A percentile compares a stretch with the other conserved stretches of the same genome.
phyloP scores from a whole-genome alignment of 2,797 vertebrate species.

The Halcyon leucocephala region DNA sequence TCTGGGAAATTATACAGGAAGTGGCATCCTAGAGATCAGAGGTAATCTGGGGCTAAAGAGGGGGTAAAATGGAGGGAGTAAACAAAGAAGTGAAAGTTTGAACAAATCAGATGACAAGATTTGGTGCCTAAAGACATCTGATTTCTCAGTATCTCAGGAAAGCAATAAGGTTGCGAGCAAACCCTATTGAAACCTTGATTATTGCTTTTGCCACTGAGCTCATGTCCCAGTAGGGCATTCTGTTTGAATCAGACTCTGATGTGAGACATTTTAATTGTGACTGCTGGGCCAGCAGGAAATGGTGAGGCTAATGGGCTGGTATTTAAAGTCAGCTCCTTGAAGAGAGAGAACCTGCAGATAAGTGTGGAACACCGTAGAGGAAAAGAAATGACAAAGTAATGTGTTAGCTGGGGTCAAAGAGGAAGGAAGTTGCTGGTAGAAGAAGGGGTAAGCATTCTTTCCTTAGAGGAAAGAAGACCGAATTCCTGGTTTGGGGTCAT shows the following conservation, averaged over 20 bases:
- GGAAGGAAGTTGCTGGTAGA: neutral
- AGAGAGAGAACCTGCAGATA: neutral
- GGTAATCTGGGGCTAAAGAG: neutral
- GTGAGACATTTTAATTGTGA: neutral
- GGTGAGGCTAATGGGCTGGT: neutral
- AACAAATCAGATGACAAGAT: neutral
- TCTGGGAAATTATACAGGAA: neutral
- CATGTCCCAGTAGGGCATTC: neutral
- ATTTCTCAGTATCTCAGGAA: conserved; percentile 9
- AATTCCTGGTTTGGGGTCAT: neutral
- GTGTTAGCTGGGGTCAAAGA: neutral
- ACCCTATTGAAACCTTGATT: neutral
- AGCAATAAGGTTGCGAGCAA: neutral
- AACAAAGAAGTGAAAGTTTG: neutral
- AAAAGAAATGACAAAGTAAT: neutral
- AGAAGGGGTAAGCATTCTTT: neutral
- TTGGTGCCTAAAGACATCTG: neutral
- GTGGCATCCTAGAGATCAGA: neutral
- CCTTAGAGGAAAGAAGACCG: neutral
- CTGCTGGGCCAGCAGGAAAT: conserved; percentile 2
- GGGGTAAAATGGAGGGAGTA: neutral
- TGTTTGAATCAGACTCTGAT: conserved; percentile 5
- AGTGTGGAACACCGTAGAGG: neutral
- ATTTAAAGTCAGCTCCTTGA: neutral
- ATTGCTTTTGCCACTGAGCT: conserved; percentile 21